phyloP scores from a whole-genome alignment of 2,888 invertebrate genomes.

The Lacanobia oleracea region DNA sequence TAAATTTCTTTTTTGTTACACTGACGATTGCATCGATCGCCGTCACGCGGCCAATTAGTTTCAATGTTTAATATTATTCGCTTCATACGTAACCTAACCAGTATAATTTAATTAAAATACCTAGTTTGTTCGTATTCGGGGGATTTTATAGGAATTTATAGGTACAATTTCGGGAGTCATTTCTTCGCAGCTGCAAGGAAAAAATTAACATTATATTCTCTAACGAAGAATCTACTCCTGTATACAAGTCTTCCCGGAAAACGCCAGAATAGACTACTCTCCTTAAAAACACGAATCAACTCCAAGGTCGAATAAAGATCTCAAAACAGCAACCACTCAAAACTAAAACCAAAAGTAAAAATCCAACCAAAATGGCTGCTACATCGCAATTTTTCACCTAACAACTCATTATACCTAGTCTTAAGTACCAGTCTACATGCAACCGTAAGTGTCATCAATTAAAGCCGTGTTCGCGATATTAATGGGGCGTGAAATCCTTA shows the following conservation, averaged over 20 bases:
- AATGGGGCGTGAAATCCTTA: slow-evolving; percentile 79
- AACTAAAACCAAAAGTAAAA: slow-evolving; percentile 12
- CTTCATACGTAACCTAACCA: not conserved
- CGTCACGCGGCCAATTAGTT: slow-evolving; percentile 17
- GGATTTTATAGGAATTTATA: too few species aligned
- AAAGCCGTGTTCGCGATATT: slow-evolving; percentile 73
- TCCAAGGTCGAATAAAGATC: not conserved
- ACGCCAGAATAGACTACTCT: too few species aligned
- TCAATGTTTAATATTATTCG: not conserved
- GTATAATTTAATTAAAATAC: not conserved
- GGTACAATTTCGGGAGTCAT: not conserved
- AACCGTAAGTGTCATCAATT: slow-evolving; percentile 67
- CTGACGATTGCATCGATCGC: slow-evolving; percentile 5
- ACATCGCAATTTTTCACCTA: slow-evolving; percentile 2
- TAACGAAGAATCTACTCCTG: too few species aligned
- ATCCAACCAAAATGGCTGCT: slow-evolving; percentile 27
- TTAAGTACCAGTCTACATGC: slow-evolving; percentile 39
- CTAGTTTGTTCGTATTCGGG: not conserved
- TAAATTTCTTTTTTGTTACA: not conserved
- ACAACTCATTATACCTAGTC: slow-evolving; percentile 33
- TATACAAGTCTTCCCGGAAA: too few species aligned
- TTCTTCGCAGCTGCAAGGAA: not conserved
- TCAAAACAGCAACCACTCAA: not conserved
- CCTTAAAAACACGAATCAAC: not conserved
- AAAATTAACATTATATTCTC: not conserved